These are phyloP conservation scores for Halcyon smyrnensis DNA, from an alignment of 2,797 vertebrate species.

Conservation along the genomic window DNA sequence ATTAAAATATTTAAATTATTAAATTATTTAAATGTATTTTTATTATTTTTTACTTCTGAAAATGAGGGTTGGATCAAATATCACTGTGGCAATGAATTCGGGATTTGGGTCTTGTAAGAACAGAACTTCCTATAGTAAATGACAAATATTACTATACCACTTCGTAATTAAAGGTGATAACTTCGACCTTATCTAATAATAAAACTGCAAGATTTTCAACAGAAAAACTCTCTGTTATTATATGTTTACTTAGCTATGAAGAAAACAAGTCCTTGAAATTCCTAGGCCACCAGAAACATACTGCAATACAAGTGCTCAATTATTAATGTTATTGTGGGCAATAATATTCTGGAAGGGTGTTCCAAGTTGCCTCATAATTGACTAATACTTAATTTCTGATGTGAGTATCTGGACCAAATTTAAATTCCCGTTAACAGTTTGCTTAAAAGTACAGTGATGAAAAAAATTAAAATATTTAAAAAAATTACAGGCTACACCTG, in stretches of 20 bases:
- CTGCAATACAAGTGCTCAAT: not conserved
- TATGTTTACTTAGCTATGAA: not conserved
- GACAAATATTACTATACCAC: not conserved
- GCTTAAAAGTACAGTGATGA: not conserved
- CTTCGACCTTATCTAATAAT: not conserved
- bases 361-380: not conserved
- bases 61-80: not conserved
- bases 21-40: not conserved
- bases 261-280: not conserved
- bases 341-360: not conserved
- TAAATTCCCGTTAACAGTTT: not conserved
- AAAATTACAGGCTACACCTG: not conserved
- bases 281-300: not conserved
- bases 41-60: not conserved
- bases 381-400: not conserved
- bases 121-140: not conserved
- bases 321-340: not conserved
- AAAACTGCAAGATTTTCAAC: not conserved
- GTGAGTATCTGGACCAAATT: not conserved
- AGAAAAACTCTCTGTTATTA: not conserved
- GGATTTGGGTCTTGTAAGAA: accelerated
- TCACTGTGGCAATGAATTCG: accelerated
- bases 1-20: no score
- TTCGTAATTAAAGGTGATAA: not conserved
- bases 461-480: no score